Base-by-base conservation (phyloP, 1,140 invertebrate species). In the Habropoda laboriosa region DNA sequence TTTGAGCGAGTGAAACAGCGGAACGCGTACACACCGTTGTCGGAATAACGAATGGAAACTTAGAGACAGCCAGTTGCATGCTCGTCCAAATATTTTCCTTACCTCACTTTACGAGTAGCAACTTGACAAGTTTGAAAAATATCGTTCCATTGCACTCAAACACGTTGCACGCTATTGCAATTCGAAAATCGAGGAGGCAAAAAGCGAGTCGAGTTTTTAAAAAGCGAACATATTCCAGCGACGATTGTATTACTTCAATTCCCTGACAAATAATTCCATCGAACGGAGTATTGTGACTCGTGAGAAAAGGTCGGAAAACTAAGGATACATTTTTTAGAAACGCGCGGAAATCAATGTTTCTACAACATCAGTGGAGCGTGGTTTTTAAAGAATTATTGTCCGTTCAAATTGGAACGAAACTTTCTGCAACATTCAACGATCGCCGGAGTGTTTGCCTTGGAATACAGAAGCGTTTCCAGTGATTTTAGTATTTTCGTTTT, bases 1-100 rank as follows among this genome's bases (percentile, higher is more conserved):
- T 78, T 70, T 4, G 45, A 60, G 67, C 55, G 66, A 71, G 45
- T 32, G 45, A 49, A 61, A 61, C 61, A 42, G 13, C 63, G 45
- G 45, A 32, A 49, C n/a, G n/a, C 53, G 24, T 38, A 38, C 38
- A 10, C 24, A 76, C 21, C 16, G 18, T 53, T 42, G 2, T 35
- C n/a, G 16, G n/a, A 47, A 70, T 32, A 38, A 77, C 42, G 27
- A 60, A 60, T 71, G 64, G 42, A 71, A 78, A 45, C 47, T 1
- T 40, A 27, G 21, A 38, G 18, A 32, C 32, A 40, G 40, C 12
- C 53, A 27, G 32, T 70, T 32, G 27, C 49, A 6, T 35, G 42
- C 53, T 40, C 21, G 13, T 49, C 7, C 18, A 42, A 40, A 60
- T 60, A 4, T 18, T 42, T 71, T 71, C 32, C 53, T 42, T 30